phyloP scores from a whole-genome alignment of 2,113 vertebrate species.

The Epinephelus cyanopodus region DNA sequence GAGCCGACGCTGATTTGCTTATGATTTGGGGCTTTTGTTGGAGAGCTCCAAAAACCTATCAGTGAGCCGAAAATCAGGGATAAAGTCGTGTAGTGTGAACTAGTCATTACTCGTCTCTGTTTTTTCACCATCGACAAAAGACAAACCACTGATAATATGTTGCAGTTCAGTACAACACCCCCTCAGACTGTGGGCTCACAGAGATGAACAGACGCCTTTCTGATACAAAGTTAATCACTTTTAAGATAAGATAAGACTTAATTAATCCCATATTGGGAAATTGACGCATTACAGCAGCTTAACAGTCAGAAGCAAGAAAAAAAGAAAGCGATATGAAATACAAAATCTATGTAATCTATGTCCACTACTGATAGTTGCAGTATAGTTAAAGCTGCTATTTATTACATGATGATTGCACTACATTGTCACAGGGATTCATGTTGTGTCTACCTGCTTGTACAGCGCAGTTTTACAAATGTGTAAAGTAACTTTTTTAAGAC shows the following conservation, averaged over 20 bases:
- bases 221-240: not conserved
- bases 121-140: not conserved
- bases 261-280: too few species aligned
- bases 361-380: too few species aligned
- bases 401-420: conserved; percentile 15
- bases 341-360: too few species aligned
- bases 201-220: not conserved
- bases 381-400: not conserved
- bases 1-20: too few species aligned
- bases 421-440: not conserved
- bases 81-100: too few species aligned
- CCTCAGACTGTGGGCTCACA: not conserved
- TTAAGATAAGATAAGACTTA: not conserved
- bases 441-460: not conserved
- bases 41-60: too few species aligned
- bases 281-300: too few species aligned
- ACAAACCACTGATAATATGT: not conserved
- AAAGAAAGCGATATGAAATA: too few species aligned
- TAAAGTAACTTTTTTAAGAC: conserved; percentile 5
- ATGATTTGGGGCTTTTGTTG: too few species aligned
- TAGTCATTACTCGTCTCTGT: not conserved
- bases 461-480: not conserved
- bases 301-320: too few species aligned
- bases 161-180: not conserved
- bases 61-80: too few species aligned